Percentiles rank a stretch among this genome's conserved stretches.
These are phyloP conservation scores for Sebastes alutus DNA, from an alignment of 2,797 vertebrate genomes.

Conservation along the genomic window DNA sequence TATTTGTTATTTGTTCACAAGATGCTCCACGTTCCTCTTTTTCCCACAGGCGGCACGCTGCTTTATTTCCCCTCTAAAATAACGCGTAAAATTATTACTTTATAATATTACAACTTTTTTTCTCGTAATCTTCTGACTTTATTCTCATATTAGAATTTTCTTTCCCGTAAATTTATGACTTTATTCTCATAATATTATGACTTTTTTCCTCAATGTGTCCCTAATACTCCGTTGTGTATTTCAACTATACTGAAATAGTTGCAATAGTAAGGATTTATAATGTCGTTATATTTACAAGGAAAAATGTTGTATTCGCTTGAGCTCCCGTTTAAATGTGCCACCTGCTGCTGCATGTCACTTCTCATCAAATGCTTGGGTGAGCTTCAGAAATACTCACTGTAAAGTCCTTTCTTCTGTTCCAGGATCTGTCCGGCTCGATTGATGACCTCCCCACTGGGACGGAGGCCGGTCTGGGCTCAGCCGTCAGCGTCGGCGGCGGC, in stretches of 20 bases:
- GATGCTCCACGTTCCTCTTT: no score
- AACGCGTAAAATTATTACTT: no score
- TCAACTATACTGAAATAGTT: constrained; percentile 2
- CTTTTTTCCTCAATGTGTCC: no score
- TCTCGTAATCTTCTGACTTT: no score
- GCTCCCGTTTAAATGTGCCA: constrained; percentile 34
- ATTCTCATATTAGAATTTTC: no score
- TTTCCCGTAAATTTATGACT: no score
- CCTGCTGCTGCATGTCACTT: constrained; percentile 43
- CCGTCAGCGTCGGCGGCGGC: constrained; percentile 85
- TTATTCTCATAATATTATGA: no score
- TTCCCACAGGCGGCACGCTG: no score
- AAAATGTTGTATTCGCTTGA: constrained; percentile 16
- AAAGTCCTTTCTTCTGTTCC: constrained; percentile 51
- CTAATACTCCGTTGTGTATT: background rate
- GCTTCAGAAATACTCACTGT: constrained; percentile 47
- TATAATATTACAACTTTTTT: no score
- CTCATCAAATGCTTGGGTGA: constrained; percentile 47
- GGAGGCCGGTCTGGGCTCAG: constrained; percentile 90
- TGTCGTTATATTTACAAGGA: constrained; percentile 18
- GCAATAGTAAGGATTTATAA: background rate
- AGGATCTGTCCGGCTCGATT: constrained; percentile 97
- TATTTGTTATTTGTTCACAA: no score
- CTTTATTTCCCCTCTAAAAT: no score
- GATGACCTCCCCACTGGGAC: constrained; percentile 96